Percentiles rank a stretch among this genome's conserved stretches.
These are phyloP conservation scores for Rhyacophila evoluta DNA, from an alignment of 2,888 invertebrate species.

Conservation along the genomic window DNA sequence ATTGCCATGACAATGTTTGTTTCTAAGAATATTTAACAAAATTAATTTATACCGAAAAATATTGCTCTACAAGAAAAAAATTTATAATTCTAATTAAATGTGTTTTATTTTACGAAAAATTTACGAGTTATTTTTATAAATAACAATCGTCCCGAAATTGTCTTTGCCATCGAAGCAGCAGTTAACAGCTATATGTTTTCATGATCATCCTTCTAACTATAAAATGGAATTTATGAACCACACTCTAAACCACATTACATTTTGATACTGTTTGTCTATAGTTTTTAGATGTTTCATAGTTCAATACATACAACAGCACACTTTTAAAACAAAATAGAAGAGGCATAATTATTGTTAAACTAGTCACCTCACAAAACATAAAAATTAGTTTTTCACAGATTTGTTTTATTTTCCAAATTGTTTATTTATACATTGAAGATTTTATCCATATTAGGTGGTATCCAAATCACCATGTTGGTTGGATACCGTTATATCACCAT, in stretches of 20 bases:
- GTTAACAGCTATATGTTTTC: not conserved
- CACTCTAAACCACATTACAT: not conserved
- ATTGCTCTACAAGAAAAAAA: not conserved
- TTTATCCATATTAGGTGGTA: conserved; percentile 2
- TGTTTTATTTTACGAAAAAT: too few species aligned
- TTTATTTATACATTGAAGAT: conserved; percentile 8
- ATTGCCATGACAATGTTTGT: too few species aligned
- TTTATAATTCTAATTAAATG: too few species aligned
- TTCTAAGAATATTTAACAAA: too few species aligned
- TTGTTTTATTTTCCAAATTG: not conserved
- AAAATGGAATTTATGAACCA: not conserved
- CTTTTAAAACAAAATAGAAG: not conserved
- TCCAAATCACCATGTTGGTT: conserved; percentile 12
- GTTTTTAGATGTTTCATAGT: not conserved
- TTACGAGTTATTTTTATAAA: not conserved
- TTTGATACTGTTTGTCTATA: not conserved
- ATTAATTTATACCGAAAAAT: not conserved
- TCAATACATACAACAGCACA: not conserved
- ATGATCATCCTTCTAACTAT: not conserved
- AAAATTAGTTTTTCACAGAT: conserved; percentile 15
- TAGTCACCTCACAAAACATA: conserved; percentile 17
- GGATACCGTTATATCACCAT: not conserved
- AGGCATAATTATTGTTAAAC: not conserved
- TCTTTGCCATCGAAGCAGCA: not conserved
- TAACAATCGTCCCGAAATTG: not conserved